Conservation (phyloP, 2,113 vertebrate species). For the Riparia riparia region DNA sequence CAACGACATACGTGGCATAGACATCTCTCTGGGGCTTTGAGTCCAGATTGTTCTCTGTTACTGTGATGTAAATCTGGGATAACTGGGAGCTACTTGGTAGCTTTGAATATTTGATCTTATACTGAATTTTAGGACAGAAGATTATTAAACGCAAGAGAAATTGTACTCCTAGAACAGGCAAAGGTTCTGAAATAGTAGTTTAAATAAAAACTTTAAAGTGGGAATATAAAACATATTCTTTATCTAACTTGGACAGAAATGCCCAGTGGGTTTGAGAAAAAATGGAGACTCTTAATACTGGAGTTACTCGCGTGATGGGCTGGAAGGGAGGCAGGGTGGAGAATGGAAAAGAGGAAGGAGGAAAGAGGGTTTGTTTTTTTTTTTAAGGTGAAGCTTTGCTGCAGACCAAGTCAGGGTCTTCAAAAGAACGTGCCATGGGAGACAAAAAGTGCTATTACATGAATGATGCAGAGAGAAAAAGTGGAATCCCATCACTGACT, state of each 20-base stretch:
- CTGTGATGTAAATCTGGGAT: not conserved
- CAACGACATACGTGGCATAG: not conserved
- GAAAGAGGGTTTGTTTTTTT: too few species aligned
- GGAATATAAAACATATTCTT: not conserved
- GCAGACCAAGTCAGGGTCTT: not conserved
- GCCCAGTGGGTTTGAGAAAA: not conserved
- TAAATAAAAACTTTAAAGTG: not conserved
- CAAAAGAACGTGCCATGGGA: not conserved
- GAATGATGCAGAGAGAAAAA: not conserved
- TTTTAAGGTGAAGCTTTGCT: not conserved
- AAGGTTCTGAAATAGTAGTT: not conserved
- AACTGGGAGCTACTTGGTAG: not conserved
- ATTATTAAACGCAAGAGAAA: not conserved
- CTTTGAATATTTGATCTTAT: not conserved
- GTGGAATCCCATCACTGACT: constrained; percentile 7
- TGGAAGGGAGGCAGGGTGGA: not conserved
- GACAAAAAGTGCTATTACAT: not conserved
- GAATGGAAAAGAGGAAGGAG: not conserved
- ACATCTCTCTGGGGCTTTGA: not conserved
- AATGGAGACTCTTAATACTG: not conserved
- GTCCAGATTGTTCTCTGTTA: not conserved
- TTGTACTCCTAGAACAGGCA: accelerated
- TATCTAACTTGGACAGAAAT: not conserved
- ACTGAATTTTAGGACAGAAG: not conserved
- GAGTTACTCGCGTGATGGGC: constrained; percentile 1